These are phyloP conservation scores for Stomatorhinus ivindoensis DNA, from an alignment of 2,113 vertebrate genomes.

Conservation along the genomic window DNA sequence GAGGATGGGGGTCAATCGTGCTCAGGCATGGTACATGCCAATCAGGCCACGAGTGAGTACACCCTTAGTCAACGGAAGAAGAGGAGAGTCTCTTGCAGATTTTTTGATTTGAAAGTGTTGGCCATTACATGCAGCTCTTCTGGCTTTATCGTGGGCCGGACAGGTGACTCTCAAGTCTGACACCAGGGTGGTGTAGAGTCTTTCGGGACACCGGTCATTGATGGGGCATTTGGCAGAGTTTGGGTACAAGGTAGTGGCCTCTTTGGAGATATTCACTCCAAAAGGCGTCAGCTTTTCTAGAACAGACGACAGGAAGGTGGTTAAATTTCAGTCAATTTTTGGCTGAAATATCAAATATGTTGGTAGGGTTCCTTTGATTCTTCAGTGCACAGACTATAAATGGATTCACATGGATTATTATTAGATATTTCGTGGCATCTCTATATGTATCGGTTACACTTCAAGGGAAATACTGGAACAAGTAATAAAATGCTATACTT, in stretches of 20 bases:
- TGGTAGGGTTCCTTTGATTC: background rate
- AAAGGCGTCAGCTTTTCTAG: slow-evolving; percentile 56
- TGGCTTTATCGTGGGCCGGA: slow-evolving; percentile 55
- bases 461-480: background rate
- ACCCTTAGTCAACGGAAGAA: background rate
- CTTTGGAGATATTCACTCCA: slow-evolving; percentile 31
- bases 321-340: background rate
- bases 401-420: background rate
- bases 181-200: slow-evolving; percentile 61
- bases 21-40: background rate
- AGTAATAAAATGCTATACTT: background rate
- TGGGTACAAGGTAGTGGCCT: slow-evolving; percentile 48
- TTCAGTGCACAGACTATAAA: background rate
- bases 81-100: background rate
- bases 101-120: background rate
- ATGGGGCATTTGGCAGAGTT: slow-evolving; percentile 45
- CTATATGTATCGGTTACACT: background rate
- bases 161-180: slow-evolving; percentile 62
- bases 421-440: background rate
- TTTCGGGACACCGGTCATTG: slow-evolving; percentile 54
- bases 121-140: slow-evolving; percentile 55
- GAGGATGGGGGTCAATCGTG: background rate
- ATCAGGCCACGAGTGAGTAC: background rate
- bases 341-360: background rate
- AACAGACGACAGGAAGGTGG: background rate